phyloP scores from a whole-genome alignment of 2,113 vertebrate genomes.

The Synodontis membranacea region DNA sequence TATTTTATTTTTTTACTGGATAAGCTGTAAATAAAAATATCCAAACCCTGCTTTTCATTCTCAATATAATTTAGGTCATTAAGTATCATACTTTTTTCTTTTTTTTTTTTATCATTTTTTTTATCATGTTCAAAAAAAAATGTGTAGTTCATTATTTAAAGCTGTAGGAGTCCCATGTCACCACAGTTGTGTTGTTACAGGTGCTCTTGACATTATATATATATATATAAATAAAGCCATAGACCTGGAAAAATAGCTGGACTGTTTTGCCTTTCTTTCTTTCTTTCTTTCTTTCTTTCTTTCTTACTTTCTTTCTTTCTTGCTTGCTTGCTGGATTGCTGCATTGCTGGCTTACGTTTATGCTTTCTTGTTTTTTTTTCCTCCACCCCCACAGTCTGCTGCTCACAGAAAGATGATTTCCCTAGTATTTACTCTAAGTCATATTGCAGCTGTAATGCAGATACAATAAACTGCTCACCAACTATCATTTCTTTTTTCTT shows the following conservation, averaged over 20 bases:
- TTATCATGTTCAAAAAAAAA: neutral
- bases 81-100: neutral
- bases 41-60: neutral
- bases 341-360: neutral
- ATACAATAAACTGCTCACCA: neutral
- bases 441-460: slow-evolving; percentile 40
- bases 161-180: neutral
- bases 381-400: neutral
- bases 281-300: neutral
- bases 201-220: slow-evolving; percentile 8
- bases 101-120: neutral
- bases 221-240: neutral
- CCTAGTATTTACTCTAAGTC: slow-evolving; percentile 34
- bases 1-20: neutral
- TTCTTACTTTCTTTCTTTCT: neutral
- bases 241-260: slow-evolving; percentile 32
- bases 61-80: neutral
- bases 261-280: neutral
- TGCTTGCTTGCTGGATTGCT: neutral
- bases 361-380: neutral
- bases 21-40: neutral
- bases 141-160: neutral
- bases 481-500: neutral
- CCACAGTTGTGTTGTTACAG: slow-evolving; percentile 40
- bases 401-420: slow-evolving; percentile 24